Percentiles rank a stretch among this genome's conserved stretches.
phyloP scores from a whole-genome alignment of 1,140 invertebrate genomes.

The Psilanteris sp. region DNA sequence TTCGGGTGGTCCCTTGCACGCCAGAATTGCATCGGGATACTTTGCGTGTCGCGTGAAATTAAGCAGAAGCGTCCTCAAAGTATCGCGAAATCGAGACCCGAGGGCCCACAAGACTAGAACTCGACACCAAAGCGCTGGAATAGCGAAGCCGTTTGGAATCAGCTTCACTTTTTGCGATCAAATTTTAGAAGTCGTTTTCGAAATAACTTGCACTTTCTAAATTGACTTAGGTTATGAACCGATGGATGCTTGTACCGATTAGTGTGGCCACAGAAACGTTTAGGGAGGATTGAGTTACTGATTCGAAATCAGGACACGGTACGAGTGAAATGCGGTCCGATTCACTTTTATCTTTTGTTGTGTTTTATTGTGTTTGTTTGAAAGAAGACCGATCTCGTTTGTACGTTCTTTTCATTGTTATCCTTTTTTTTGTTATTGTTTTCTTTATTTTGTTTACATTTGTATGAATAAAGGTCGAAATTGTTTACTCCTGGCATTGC shows the following conservation, averaged over 20 bases:
- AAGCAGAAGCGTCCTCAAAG: conserved; percentile 21
- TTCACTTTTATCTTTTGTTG: too few species aligned
- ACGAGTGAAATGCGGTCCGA: too few species aligned
- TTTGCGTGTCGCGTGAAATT: conserved; percentile 17
- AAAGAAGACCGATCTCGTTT: too few species aligned
- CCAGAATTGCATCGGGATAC: conserved; percentile 1
- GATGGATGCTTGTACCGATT: too few species aligned
- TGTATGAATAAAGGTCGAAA: too few species aligned
- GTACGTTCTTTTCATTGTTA: too few species aligned
- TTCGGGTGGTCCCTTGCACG: conserved; percentile 35
- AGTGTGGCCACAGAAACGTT: too few species aligned
- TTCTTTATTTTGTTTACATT: too few species aligned
- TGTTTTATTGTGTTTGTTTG: too few species aligned
- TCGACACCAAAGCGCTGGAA: conserved; percentile 15
- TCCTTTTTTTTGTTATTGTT: too few species aligned
- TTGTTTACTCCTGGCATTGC: too few species aligned
- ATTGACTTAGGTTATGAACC: conserved; percentile 33
- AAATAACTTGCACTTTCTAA: conserved; percentile 43
- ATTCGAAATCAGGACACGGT: too few species aligned
- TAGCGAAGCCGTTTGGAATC: background rate
- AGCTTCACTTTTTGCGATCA: conserved; percentile 11
- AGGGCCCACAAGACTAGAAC: conserved; percentile 8
- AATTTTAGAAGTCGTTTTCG: background rate
- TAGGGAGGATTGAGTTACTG: conserved; percentile 15
- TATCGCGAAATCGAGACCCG: conserved; percentile 25